Conservation (phyloP, 1,140 invertebrate species). For the Mizuhopecten yessoensis region DNA sequence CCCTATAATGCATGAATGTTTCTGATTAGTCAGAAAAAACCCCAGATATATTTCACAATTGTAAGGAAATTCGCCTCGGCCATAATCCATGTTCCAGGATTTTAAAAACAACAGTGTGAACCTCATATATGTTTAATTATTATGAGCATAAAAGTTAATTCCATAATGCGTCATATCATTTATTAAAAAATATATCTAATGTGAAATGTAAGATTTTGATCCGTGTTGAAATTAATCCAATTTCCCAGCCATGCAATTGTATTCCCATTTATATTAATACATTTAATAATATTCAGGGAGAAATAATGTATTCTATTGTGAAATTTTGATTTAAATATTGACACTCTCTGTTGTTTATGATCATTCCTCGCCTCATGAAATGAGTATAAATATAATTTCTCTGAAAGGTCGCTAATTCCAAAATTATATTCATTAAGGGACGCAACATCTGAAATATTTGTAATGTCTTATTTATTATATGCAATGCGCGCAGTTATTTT, state of each 20-base stretch:
- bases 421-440: too few relatives aligned
- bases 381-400: too few relatives aligned
- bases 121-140: not conserved
- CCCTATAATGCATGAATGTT: not conserved
- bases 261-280: not conserved
- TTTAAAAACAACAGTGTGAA: not conserved
- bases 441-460: too few relatives aligned
- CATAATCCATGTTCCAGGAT: not conserved
- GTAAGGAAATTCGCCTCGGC: not conserved
- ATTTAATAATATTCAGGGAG: not conserved
- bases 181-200: not conserved
- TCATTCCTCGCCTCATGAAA: too few relatives aligned
- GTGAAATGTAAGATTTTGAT: not conserved
- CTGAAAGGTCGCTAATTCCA: too few relatives aligned
- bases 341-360: not conserved
- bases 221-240: not conserved
- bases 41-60: not conserved
- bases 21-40: not conserved
- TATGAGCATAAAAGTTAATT: not conserved
- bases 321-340: not conserved
- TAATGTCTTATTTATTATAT: too few relatives aligned
- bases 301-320: not conserved
- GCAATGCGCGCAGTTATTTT: too few relatives aligned
- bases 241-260: not conserved
- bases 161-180: not conserved